Percentiles rank a stretch among this genome's conserved stretches.
Conservation (phyloP, 1,140 invertebrate genomes). For the Yoshiicerus persimilis region DNA sequence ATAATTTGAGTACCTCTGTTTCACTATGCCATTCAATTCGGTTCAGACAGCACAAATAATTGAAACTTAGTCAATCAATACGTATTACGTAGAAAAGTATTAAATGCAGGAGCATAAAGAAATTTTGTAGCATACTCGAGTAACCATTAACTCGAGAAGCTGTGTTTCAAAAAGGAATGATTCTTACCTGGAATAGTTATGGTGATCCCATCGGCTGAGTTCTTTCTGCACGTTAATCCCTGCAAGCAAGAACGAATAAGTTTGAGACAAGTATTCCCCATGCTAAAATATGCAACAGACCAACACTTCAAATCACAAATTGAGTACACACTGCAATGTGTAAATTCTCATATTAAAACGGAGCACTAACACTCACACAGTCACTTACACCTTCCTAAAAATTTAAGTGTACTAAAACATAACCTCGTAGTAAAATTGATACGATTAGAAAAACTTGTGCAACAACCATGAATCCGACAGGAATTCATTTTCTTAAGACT, state of each 20-base stretch:
- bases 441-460: background rate
- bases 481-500: background rate
- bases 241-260: constrained; percentile 19
- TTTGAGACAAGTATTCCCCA: constrained; percentile 4
- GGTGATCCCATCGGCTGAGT: constrained; percentile 9
- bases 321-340: background rate
- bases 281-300: background rate
- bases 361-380: background rate
- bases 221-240: constrained; percentile 6
- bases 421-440: background rate
- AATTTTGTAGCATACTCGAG: no score
- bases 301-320: background rate
- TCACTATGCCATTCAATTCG: background rate
- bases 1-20: background rate
- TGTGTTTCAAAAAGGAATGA: no score
- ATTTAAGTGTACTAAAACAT: background rate
- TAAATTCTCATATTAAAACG: background rate
- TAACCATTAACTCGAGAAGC: no score
- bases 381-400: background rate
- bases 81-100: no score
- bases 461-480: background rate
- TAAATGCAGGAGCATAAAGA: no score
- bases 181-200: background rate
- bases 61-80: background rate
- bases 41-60: background rate